These are phyloP conservation scores for Scartelaos histophorus DNA, from an alignment of 2,113 vertebrate species.

Conservation along the genomic window DNA sequence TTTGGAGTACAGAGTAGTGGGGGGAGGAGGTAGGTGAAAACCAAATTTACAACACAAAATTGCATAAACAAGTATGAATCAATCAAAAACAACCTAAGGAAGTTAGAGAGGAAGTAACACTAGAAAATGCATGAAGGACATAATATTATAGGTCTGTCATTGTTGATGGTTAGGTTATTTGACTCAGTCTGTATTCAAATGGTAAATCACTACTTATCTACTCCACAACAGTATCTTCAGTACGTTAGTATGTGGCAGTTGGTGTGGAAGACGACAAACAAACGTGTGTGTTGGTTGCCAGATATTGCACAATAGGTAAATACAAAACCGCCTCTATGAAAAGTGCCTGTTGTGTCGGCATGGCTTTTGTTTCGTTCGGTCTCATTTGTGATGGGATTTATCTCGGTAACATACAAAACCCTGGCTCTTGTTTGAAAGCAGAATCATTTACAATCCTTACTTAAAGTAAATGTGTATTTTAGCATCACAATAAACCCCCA, in stretches of 20 bases:
- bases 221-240: neutral
- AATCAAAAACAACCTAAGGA: too few species aligned
- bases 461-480: constrained; percentile 73
- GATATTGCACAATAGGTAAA: constrained; percentile 61
- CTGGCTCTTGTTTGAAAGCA: constrained; percentile 61
- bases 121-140: neutral
- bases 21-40: too few species aligned
- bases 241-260: constrained; percentile 37
- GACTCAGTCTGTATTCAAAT: neutral
- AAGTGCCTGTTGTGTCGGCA: constrained; percentile 55
- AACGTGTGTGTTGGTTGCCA: constrained; percentile 55
- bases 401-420: constrained; percentile 56
- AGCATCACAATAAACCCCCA: constrained; percentile 75
- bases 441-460: constrained; percentile 74
- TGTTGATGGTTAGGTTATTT: neutral
- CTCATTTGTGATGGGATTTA: constrained; percentile 74
- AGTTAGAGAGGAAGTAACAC: too few species aligned
- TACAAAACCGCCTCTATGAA: constrained; percentile 45
- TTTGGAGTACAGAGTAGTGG: too few species aligned
- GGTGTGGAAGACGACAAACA: constrained; percentile 49
- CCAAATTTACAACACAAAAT: too few species aligned
- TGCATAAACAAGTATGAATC: too few species aligned
- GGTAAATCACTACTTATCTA: neutral
- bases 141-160: neutral
- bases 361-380: constrained; percentile 65